A percentile compares a stretch with the other conserved stretches of the same genome.
phyloP scores from a whole-genome alignment of 2,888 invertebrate genomes.

The Nycteola revayana region DNA sequence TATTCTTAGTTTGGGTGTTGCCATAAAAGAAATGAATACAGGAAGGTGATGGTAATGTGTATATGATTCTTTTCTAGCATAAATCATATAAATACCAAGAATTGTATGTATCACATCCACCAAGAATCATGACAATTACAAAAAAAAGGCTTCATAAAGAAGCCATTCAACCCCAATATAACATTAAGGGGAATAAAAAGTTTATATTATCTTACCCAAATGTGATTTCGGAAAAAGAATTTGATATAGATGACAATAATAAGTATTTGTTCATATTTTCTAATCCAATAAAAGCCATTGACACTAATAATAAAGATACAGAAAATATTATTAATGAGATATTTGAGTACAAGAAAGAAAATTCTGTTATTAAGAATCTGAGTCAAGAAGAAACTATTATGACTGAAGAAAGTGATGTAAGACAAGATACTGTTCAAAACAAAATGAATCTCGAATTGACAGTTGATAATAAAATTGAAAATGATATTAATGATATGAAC shows the following conservation, averaged over 20 bases:
- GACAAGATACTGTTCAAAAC: too few relatives aligned
- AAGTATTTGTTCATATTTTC: conserved; percentile 11
- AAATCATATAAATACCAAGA: conserved; percentile 59
- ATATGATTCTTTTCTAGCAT: conserved; percentile 51
- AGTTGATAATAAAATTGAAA: background rate
- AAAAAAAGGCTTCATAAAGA: conserved; percentile 19
- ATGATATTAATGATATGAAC: background rate
- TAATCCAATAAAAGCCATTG: too few relatives aligned
- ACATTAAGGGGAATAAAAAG: background rate
- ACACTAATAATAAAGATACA: too few relatives aligned
- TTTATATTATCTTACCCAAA: conserved; percentile 33
- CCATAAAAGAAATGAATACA: too few relatives aligned
- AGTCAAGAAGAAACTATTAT: too few relatives aligned
- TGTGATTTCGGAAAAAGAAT: conserved; percentile 23
- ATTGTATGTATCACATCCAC: conserved; percentile 40
- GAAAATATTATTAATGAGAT: too few relatives aligned
- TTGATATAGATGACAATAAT: conserved; percentile 24
- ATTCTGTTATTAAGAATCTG: too few relatives aligned
- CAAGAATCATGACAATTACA: conserved; percentile 36
- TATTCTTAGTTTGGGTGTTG: too few relatives aligned
- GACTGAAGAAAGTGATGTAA: too few relatives aligned
- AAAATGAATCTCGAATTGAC: too few relatives aligned
- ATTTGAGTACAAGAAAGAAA: too few relatives aligned
- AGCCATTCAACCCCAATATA: background rate
- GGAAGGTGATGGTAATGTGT: background rate